Percentiles rank a stretch among this genome's conserved stretches.
Evolutionary conservation across 2,113 vertebrate species (phyloP).

Genomic region (Pomatorhinus ruficollis): DNA sequence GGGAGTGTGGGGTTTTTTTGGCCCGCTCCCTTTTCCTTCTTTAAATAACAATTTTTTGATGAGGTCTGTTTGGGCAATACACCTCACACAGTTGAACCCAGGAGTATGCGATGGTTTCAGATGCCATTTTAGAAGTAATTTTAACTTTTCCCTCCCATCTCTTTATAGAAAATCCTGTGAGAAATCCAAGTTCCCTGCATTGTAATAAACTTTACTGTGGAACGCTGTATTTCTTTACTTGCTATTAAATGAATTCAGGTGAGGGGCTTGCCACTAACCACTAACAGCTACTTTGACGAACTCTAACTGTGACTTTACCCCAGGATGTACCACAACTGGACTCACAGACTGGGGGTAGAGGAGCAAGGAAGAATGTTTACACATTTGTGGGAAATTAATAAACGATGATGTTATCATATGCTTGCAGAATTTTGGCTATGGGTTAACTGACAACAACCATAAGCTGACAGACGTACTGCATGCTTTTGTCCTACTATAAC

Average conservation of each 20-base stretch:
- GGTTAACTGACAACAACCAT: conserved; percentile 8
- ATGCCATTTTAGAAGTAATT: background rate
- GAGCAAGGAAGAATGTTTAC: background rate
- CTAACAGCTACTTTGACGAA: background rate
- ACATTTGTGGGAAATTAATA: background rate
- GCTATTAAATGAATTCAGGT: background rate
- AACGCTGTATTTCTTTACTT: background rate
- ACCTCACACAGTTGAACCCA: background rate
- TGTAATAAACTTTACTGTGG: background rate
- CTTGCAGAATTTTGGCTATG: background rate
- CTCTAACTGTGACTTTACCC: background rate
- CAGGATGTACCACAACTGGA: background rate
- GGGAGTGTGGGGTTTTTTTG: accelerated
- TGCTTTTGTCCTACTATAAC: background rate
- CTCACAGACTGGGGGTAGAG: background rate
- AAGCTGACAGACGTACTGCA: background rate
- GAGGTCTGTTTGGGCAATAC: background rate
- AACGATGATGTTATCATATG: conserved; percentile 5
- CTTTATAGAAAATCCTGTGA: background rate
- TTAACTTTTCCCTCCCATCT: background rate
- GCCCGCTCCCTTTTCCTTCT: background rate
- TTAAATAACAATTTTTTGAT: background rate
- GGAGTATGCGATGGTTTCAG: background rate
- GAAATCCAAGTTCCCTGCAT: background rate
- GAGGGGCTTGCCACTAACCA: background rate